Conservation (phyloP, 1,140 invertebrate species). For the Drosophila micromelanica region DNA sequence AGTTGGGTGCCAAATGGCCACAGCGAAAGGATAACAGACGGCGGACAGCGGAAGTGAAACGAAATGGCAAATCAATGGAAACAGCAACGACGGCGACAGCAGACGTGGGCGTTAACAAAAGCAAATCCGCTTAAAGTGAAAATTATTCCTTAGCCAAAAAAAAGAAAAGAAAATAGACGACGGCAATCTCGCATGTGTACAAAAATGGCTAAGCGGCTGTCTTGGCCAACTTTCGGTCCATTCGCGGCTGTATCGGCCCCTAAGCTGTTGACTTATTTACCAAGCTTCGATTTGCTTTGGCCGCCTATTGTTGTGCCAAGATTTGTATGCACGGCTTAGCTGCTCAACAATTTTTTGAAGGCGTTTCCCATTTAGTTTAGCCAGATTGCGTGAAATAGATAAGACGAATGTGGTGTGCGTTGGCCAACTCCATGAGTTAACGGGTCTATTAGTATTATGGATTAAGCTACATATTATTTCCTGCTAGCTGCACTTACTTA, state of each 20-base stretch:
- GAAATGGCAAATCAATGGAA: slow-evolving; percentile 80
- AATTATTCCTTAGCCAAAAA: slow-evolving; percentile 76
- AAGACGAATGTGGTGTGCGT: slow-evolving; percentile 5
- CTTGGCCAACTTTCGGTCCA: slow-evolving; percentile 18
- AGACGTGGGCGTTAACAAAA: slow-evolving; percentile 52
- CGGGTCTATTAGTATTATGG: neutral
- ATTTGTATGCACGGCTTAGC: slow-evolving; percentile 41
- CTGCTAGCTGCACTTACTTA: slow-evolving; percentile 33
- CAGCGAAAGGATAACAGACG: slow-evolving; percentile 66
- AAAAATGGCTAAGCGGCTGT: slow-evolving; percentile 37
- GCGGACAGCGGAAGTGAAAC: slow-evolving; percentile 57
- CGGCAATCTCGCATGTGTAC: slow-evolving; percentile 30
- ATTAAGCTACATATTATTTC: neutral
- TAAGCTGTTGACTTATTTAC: slow-evolving; percentile 76
- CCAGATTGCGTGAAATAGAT: slow-evolving; percentile 47
- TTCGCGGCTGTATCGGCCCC: slow-evolving; percentile 71
- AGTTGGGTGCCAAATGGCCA: slow-evolving; percentile 68
- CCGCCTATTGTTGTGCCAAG: slow-evolving; percentile 18
- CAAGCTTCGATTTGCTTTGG: slow-evolving; percentile 58
- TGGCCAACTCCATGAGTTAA: neutral
- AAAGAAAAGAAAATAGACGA: slow-evolving; percentile 15
- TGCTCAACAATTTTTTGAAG: slow-evolving; percentile 30
- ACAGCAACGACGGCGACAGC: slow-evolving; percentile 23
- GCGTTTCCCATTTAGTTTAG: slow-evolving; percentile 37
- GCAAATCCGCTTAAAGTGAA: slow-evolving; percentile 83